Base-by-base conservation (phyloP, 2,888 invertebrate species). In the Synergus itoensis region DNA sequence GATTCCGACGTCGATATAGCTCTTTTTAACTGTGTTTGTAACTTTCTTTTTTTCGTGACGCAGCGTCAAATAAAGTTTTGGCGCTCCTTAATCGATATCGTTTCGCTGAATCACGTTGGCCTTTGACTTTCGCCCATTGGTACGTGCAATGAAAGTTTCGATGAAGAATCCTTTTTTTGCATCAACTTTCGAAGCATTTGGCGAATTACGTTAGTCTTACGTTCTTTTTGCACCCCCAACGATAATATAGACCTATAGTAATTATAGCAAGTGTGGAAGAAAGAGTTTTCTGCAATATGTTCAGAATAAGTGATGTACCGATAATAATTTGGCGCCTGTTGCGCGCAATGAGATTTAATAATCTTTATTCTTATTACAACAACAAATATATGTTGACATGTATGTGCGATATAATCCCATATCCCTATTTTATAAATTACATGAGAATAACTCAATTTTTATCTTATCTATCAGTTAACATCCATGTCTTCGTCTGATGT, bases 31-130 rank as follows among this genome's bases (percentile, higher is more conserved):
- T 36, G 43, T 53, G 16, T 53, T 53, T 48, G 69, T 69, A 69
- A 69, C 69, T 69, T 69, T 53, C 53, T 73, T 73, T 53, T 73
- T 67, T 73, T 73, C n/a, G 14, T 53, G 73, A 73, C 73, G 53
- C 73, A 53, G 73, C 36, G 28, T 48, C 48, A 73, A 73, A 73
- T 48, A 73, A 73, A 48, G 36, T 73, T 73, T 73, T 73, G 73
- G 73, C 73, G 48, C 73, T 53, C 48, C 73, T 53, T 73, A 73
- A 73, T 73, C 73, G 48, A 73, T 41, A 65, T 73, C 73, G 48
- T 48, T 73, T n/a, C 12, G 48, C 36, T 73, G 48, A 73, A 73
- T 73, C 53, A 73, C 53, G 48, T 53, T 53, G 73, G 73, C 73
- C 73, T 73, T 48, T 28, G 36, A 73, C 73, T 73, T 73, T 73